These are phyloP conservation scores for Sebastes miniatus DNA, from an alignment of 2,797 vertebrate species.

Conservation along the genomic window DNA sequence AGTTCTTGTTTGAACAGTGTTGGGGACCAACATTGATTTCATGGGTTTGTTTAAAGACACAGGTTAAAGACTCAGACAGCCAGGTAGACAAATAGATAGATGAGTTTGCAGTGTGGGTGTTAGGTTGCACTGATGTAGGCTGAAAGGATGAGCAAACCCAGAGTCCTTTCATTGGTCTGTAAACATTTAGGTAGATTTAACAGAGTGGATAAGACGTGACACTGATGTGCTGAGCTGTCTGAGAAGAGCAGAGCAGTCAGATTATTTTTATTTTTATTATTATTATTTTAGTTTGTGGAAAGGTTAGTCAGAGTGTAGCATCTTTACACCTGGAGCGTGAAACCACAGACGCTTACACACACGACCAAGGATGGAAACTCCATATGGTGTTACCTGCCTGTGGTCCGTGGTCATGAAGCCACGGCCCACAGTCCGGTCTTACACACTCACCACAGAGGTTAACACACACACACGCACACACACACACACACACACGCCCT, in stretches of 20 bases:
- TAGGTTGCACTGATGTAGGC: slow-evolving; percentile 52
- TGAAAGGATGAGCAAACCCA: slow-evolving; percentile 63
- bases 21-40: slow-evolving; percentile 70
- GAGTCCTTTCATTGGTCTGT: slow-evolving; percentile 45
- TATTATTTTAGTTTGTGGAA: slow-evolving; percentile 35
- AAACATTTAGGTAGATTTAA: slow-evolving; percentile 49
- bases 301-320: slow-evolving; percentile 45
- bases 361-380: slow-evolving; percentile 43
- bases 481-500: slow-evolving; percentile 44
- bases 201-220: slow-evolving; percentile 20
- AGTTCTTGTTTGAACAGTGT: slow-evolving; percentile 68
- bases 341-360: slow-evolving; percentile 49
- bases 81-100: slow-evolving; percentile 71
- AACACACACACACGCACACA: slow-evolving; percentile 71
- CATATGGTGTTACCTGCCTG: slow-evolving; percentile 58
- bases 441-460: slow-evolving; percentile 62
- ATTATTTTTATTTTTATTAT: background rate
- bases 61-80: slow-evolving; percentile 68
- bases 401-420: slow-evolving; percentile 68
- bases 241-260: background rate
- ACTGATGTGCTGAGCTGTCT: slow-evolving; percentile 13
- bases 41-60: slow-evolving; percentile 75
- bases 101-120: slow-evolving; percentile 56
- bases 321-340: slow-evolving; percentile 18
- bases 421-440: slow-evolving; percentile 57